Conservation (phyloP, 2,797 vertebrate genomes). For the Hafferia zeledoni region DNA sequence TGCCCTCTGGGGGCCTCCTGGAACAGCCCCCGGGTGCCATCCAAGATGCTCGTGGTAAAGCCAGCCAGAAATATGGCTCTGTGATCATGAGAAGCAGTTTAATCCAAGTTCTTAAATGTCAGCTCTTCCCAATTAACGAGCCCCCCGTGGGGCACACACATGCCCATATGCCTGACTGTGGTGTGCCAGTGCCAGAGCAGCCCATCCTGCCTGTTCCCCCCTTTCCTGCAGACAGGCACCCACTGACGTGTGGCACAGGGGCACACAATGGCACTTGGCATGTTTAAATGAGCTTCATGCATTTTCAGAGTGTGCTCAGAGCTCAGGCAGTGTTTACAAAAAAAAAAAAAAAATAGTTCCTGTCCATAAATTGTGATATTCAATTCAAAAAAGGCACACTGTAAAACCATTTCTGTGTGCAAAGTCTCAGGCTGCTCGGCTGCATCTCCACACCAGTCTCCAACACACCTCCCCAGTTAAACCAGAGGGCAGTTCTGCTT, state of each 20-base stretch:
- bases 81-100: background rate
- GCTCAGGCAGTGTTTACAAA: background rate
- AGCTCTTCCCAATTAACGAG: background rate
- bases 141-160: background rate
- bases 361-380: background rate
- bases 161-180: background rate
- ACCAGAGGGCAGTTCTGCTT: background rate
- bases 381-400: background rate
- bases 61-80: background rate
- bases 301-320: background rate
- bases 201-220: rapidly evolving
- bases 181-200: background rate
- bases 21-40: background rate
- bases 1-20: background rate
- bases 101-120: background rate
- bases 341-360: background rate
- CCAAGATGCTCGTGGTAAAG: background rate
- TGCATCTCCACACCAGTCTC: background rate
- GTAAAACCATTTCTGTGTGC: background rate
- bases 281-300: background rate
- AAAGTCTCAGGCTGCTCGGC: background rate
- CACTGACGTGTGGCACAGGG: background rate
- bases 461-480: background rate
- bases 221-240: background rate
- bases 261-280: background rate